These are phyloP conservation scores for Thermophis baileyi DNA, from an alignment of 2,113 vertebrate species.

Conservation along the genomic window DNA sequence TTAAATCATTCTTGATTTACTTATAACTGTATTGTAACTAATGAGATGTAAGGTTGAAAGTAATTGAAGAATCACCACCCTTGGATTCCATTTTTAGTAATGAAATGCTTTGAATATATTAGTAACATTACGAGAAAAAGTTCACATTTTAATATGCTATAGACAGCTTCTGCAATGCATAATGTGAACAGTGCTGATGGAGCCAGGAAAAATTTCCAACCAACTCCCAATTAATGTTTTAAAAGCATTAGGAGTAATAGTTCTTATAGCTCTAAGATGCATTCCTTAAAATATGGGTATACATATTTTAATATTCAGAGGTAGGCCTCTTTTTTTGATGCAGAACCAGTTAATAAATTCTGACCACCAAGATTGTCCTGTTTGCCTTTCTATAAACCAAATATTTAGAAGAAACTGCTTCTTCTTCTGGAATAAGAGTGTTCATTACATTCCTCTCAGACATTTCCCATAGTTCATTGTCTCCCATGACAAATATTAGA, in stretches of 20 bases:
- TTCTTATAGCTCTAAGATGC: neutral
- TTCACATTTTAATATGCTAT: conserved; percentile 17
- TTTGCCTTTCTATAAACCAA: neutral
- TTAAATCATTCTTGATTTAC: conserved; percentile 13
- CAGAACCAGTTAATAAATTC: neutral
- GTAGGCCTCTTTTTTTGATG: neutral
- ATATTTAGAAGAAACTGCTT: neutral
- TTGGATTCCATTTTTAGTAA: neutral
- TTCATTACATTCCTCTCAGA: neutral
- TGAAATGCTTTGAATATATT: neutral
- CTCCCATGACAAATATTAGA: neutral
- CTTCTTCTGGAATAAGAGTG: neutral
- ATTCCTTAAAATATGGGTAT: neutral
- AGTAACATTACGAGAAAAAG: neutral
- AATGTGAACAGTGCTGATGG: neutral
- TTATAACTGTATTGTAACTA: conserved; percentile 13
- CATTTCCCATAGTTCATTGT: neutral
- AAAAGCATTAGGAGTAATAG: neutral
- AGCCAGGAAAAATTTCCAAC: neutral
- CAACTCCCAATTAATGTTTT: neutral
- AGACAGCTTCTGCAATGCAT: neutral
- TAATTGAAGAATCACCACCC: conserved; percentile 5
- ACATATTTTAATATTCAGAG: neutral
- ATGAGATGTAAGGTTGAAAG: neutral
- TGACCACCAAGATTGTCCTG: neutral